Evolutionary conservation across 2,113 vertebrate species (phyloP), one percentile per base, ranked within the genome.

Genomic region (Oostethus manadensis): DNA sequence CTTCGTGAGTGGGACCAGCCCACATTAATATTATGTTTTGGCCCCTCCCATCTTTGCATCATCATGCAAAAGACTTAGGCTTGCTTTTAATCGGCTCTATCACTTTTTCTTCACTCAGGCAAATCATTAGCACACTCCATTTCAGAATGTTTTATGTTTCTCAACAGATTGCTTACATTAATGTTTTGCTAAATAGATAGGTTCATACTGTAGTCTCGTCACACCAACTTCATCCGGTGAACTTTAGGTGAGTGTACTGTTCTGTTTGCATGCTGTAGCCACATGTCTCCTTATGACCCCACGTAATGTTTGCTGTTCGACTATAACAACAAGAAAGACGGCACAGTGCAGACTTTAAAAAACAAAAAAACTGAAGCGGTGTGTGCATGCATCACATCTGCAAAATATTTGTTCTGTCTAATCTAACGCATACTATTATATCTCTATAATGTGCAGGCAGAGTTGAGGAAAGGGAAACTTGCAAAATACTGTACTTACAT

Each of bases 191-290:
- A 33, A 33, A 33, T 33, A 33, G 1, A 33, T 14, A 42, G 11
- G 11, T 42, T 42, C 38, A 13, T 42, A 42, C 13, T 4, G 2
- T 42, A 33, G 13, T 38, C 18, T 11, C 17, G 59, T 58, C 15
- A 33, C 10, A 43, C 0, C 29, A 44, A 50, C 53, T 23, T 35
- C 8, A 38, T 3, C 10, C 17, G 48, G 56, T 66, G 85, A 71
- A 86, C 83, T 84, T 87, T 86, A 77, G 16, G 10, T 73, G 66
- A 79, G 62, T 82, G 79, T 77, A 64, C 71, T 79, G 18, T 69
- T n/a, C 20, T 77, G 38, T 80, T 80, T 79, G 68, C 50, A 13
- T 40, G 10, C 38, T 40, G 61, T 20, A 9, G 26, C 23, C 26
- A 4, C 49, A 20, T 44, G 64, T 80, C 64, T 78, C 51, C 10